Conservation (phyloP, 2,888 invertebrate genomes). For the Deroplatys truncata region DNA sequence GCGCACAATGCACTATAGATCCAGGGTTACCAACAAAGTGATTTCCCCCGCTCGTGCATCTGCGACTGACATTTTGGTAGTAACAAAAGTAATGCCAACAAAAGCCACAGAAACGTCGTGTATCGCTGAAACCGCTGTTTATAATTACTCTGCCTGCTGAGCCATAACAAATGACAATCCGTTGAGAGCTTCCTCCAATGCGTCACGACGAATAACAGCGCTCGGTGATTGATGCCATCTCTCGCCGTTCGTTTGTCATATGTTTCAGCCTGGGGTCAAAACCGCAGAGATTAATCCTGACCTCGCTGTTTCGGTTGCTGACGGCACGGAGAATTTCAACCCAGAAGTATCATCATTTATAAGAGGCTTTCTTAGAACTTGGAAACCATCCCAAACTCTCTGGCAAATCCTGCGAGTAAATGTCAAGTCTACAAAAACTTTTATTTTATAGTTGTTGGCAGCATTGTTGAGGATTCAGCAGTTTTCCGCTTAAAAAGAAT, state of each 20-base stretch:
- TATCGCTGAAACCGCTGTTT: background rate
- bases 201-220: background rate
- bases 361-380: too few species aligned
- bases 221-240: background rate
- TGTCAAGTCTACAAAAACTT: too few species aligned
- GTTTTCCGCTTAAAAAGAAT: too few species aligned
- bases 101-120: background rate
- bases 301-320: background rate
- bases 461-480: too few species aligned
- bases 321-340: background rate
- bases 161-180: background rate
- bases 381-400: too few species aligned
- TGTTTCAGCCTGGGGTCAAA: background rate
- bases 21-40: background rate
- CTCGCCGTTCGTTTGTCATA: background rate
- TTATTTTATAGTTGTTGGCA: too few species aligned
- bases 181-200: background rate
- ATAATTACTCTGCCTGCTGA: background rate
- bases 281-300: background rate
- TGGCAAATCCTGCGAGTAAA: too few species aligned
- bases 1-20: background rate
- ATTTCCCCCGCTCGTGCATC: background rate
- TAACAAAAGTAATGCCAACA: background rate
- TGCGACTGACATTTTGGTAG: background rate
- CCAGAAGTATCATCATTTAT: background rate